Percentiles rank a stretch among this genome's conserved stretches.
These are phyloP conservation scores for Plagodis dolabraria DNA, from an alignment of 2,888 invertebrate species.

Conservation along the genomic window DNA sequence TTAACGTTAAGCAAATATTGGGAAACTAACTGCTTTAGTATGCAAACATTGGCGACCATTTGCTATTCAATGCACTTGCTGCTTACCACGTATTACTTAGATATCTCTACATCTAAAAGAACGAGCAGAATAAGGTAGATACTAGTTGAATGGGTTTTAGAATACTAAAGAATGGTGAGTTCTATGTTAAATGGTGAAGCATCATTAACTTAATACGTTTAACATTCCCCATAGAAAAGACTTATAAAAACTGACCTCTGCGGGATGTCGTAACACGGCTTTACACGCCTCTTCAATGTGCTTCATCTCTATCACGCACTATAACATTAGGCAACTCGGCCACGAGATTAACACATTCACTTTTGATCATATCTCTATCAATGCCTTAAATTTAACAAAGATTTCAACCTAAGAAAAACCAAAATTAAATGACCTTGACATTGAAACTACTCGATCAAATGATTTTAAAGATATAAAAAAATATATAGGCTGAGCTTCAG, in stretches of 20 bases:
- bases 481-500: no score
- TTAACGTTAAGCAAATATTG: conserved; percentile 25
- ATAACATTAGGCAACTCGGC: conserved; percentile 47
- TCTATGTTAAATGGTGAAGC: conserved; percentile 13
- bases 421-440: no score
- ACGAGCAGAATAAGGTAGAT: no score
- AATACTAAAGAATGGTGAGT: conserved; percentile 14
- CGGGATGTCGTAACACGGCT: conserved; percentile 48
- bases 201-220: conserved; percentile 27
- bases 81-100: not conserved
- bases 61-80: conserved; percentile 12
- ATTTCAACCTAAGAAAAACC: not conserved
- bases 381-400: conserved; percentile 5
- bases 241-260: conserved; percentile 41
- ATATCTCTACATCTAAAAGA: no score
- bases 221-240: conserved; percentile 31
- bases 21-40: conserved; percentile 15
- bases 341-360: conserved; percentile 54
- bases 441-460: no score
- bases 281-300: conserved; percentile 46
- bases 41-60: conserved; percentile 13
- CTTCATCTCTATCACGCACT: conserved; percentile 48
- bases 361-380: conserved; percentile 61
- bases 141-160: no score
- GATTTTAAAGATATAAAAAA: no score